These are phyloP conservation scores for Amphibalanus amphitrite DNA, from an alignment of 1,140 invertebrate species.

Conservation along the genomic window DNA sequence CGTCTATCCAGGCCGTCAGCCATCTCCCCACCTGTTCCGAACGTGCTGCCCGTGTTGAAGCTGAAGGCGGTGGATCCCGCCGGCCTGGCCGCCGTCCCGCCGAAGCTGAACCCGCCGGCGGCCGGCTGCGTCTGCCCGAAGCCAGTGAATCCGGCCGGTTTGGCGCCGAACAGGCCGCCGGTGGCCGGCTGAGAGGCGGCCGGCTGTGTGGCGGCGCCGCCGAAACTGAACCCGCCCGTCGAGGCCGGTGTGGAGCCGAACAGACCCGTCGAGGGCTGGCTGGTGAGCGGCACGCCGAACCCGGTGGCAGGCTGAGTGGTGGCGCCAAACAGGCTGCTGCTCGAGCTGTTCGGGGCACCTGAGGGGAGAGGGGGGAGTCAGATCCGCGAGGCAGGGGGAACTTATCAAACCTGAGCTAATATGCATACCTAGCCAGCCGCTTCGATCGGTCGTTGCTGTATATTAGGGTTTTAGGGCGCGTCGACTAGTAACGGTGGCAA, in stretches of 20 bases:
- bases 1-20: background rate
- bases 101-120: background rate
- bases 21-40: conserved; percentile 3
- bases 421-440: too few relatives aligned
- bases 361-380: too few relatives aligned
- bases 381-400: too few relatives aligned
- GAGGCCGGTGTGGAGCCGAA: conserved; percentile 12
- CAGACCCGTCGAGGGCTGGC: background rate
- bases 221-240: conserved; percentile 32
- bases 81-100: background rate
- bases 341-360: too few relatives aligned
- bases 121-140: conserved; percentile 35
- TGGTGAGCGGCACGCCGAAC: background rate
- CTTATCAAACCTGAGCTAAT: too few relatives aligned
- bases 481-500: too few relatives aligned
- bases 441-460: too few relatives aligned
- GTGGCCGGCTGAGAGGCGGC: background rate
- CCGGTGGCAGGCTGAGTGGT: background rate
- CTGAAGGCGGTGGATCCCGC: conserved; percentile 8
- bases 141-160: conserved; percentile 17
- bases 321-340: too few relatives aligned
- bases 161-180: conserved; percentile 17
- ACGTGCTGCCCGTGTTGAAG: conserved; percentile 7
- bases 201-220: conserved; percentile 23
- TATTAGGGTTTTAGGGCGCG: too few relatives aligned